A percentile compares a stretch with the other conserved stretches of the same genome.
These are phyloP conservation scores for Caenorhabditis briggsae DNA, from an alignment of 1,140 invertebrate genomes.

Conservation along the genomic window DNA sequence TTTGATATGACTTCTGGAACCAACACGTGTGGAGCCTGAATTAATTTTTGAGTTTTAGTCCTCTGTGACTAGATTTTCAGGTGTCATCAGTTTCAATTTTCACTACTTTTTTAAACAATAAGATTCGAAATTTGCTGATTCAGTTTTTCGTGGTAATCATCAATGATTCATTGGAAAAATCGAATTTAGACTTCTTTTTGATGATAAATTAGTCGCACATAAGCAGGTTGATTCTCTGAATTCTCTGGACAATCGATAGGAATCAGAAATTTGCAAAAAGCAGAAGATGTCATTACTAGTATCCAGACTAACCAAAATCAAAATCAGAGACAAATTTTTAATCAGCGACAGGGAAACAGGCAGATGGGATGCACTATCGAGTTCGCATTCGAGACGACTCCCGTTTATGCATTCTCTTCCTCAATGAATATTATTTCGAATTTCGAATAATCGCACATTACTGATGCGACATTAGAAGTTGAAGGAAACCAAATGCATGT, in stretches of 20 bases:
- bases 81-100: too few species aligned
- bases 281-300: neutral
- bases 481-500: conserved; percentile 1
- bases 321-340: neutral
- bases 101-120: too few species aligned
- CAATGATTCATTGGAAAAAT: neutral
- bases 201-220: neutral
- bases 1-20: too few species aligned
- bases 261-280: neutral
- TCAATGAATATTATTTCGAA: neutral
- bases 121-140: too few species aligned
- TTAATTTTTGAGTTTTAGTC: too few species aligned
- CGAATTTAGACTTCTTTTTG: neutral
- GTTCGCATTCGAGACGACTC: neutral
- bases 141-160: too few species aligned
- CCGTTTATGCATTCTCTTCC: neutral
- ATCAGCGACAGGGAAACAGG: neutral
- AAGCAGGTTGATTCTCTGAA: neutral
- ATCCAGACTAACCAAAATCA: neutral
- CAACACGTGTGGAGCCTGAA: too few species aligned
- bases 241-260: conserved; percentile 6
- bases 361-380: neutral
- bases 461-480: neutral
- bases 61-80: too few species aligned
- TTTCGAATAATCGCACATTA: neutral